Conservation (phyloP, 2,888 invertebrate species). For the Eutolmus rufibarbis region DNA sequence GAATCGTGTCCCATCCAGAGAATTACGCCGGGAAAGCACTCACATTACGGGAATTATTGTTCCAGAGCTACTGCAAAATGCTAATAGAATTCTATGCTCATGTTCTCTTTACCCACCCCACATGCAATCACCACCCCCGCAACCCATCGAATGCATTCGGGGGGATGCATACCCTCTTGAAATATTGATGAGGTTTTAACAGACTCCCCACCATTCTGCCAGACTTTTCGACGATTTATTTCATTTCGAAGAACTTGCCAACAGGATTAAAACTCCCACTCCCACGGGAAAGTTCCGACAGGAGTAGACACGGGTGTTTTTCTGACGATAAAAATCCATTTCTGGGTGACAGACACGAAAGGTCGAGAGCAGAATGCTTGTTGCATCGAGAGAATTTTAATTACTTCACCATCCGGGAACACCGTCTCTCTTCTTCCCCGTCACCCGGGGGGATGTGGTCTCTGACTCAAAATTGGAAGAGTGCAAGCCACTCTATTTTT, state of each 20-base stretch:
- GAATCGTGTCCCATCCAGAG: background rate
- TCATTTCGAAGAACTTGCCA: background rate
- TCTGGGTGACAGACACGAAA: background rate
- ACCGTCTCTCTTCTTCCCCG: background rate
- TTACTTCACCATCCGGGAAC: background rate
- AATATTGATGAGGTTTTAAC: constrained; percentile 23
- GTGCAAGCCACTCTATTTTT: background rate
- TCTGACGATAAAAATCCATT: constrained; percentile 3
- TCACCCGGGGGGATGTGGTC: background rate
- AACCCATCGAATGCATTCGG: background rate
- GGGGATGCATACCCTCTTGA: background rate
- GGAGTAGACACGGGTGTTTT: constrained; percentile 1
- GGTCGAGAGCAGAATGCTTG: background rate
- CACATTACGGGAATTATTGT: constrained; percentile 6
- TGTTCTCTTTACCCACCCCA: background rate
- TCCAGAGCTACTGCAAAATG: background rate
- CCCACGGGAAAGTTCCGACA: background rate
- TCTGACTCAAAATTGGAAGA: background rate
- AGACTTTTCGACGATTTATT: constrained; percentile 14
- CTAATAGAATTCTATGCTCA: background rate
- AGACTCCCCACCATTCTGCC: background rate
- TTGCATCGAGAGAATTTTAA: background rate
- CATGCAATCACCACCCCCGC: background rate
- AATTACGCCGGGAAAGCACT: background rate
- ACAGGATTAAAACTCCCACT: background rate